Base-by-base conservation (phyloP, 2,888 invertebrate genomes). In the Trachelus tabidus region DNA sequence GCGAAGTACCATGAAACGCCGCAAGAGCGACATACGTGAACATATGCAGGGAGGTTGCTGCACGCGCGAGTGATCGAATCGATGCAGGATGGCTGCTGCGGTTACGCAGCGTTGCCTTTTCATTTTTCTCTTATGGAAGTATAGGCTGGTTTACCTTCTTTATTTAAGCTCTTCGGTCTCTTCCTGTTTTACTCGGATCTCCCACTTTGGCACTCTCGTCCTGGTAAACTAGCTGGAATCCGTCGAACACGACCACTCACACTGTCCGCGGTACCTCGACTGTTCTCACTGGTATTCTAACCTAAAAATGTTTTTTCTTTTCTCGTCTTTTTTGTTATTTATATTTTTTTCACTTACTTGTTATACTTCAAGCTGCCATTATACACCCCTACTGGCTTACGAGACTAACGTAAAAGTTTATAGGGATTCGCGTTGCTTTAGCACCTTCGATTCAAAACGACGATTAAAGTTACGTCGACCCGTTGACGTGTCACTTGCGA, bases 111-210 rank as follows among this genome's bases (percentile, higher is more conserved):
- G 23, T 15, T 56, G 56, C 56, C 56, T 56, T 56, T 56, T 23
- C 40, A 56, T 23, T 56, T 23, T 56, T 56, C 56, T 56, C 23
- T 23, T 23, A 56, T 56, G 56, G 56, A 56, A 23, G 56, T 23
- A 56, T 79, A 78, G 76, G 79, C 79, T 71, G 40, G n/a, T 31
- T 30, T 9, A 23, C 34, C 76, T n/a, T 34, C n/a, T 71, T 71
- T 23, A 12, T 30, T 34, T 33, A n/a, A 15, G 31, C 33, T 23
- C 9, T 31, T 31, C 3, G 4, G 3, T 71, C 30, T 71, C 30
- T 71, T 71, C 23, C 33, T 71, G 15, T 34, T 34, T 31, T 23
- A 56, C 23, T 56, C 23, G 56, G 56, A 56, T 56, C 56, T 56
- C 23, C 23, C 56, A 23, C 23, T 56, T 71, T 71, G 71, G 6